Percentiles rank a stretch among this genome's conserved stretches.
These are phyloP conservation scores for Salmo trutta DNA, from an alignment of 2,797 vertebrate species.

Conservation along the genomic window DNA sequence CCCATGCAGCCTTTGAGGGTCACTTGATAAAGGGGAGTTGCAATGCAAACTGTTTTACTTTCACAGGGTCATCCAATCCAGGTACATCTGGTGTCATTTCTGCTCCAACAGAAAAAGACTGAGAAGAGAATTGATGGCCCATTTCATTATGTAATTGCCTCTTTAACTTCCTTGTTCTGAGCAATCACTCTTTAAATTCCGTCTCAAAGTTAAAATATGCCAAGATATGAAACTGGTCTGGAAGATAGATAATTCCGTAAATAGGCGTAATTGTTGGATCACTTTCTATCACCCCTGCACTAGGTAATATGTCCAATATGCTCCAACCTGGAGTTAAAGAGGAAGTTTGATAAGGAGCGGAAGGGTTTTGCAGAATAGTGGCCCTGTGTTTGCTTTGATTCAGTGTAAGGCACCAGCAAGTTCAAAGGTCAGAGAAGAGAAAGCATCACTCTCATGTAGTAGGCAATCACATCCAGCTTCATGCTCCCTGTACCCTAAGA, in stretches of 20 bases:
- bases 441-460: constrained; percentile 75
- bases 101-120: constrained; percentile 70
- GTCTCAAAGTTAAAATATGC: constrained; percentile 74
- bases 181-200: constrained; percentile 78
- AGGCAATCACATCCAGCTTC: constrained; percentile 80
- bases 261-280: constrained; percentile 76
- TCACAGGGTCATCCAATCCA: constrained; percentile 74
- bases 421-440: constrained; percentile 75
- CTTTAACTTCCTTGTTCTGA: constrained; percentile 79
- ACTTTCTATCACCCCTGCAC: constrained; percentile 70
- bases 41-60: constrained; percentile 78
- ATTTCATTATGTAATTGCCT: constrained; percentile 82
- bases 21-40: constrained; percentile 71
- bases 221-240: constrained; percentile 70
- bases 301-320: constrained; percentile 62
- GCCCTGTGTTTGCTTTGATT: constrained; percentile 83
- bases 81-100: constrained; percentile 73
- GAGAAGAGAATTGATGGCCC: constrained; percentile 76
- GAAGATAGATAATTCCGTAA: constrained; percentile 75
- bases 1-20: constrained; percentile 59
- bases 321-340: constrained; percentile 46
- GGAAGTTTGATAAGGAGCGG: constrained; percentile 42
- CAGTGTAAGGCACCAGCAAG: constrained; percentile 68
- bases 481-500: constrained; percentile 69
- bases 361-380: constrained; percentile 55